phyloP scores from a whole-genome alignment of 1,140 invertebrate species.

The Choristoneura fumiferana region DNA sequence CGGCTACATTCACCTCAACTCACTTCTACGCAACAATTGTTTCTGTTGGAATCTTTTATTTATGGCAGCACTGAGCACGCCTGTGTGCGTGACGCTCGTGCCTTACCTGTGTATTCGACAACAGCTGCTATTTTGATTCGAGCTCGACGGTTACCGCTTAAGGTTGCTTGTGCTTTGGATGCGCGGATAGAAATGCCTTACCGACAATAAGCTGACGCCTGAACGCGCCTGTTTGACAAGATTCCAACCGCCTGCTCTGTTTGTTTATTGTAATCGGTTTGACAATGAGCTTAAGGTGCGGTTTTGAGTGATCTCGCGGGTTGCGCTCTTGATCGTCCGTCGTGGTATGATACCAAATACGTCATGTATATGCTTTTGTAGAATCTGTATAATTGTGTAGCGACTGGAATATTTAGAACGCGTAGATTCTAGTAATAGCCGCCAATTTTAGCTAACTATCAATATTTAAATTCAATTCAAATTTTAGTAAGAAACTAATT shows the following conservation, averaged over 20 bases:
- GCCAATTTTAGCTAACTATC: too few species aligned
- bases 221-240: constrained; percentile 77
- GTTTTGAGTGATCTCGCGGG: constrained; percentile 73
- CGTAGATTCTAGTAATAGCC: constrained; percentile 36
- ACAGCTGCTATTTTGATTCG: constrained; percentile 24
- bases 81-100: constrained; percentile 71
- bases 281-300: constrained; percentile 78
- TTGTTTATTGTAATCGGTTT: constrained; percentile 79
- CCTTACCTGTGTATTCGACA: constrained; percentile 62
- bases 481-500: too few species aligned
- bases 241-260: constrained; percentile 78
- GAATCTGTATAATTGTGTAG: constrained; percentile 74
- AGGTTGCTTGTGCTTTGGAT: constrained; percentile 32
- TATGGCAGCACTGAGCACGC: constrained; percentile 59
- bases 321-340: constrained; percentile 71
- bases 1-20: constrained; percentile 73
- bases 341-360: constrained; percentile 74
- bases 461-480: too few species aligned
- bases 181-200: constrained; percentile 67
- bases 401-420: constrained; percentile 67
- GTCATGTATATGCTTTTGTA: constrained; percentile 75
- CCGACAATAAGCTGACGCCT: constrained; percentile 77
- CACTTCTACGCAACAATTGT: constrained; percentile 77
- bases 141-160: constrained; percentile 27
- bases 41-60: constrained; percentile 78